Evolutionary conservation across 1,140 invertebrate genomes (phyloP), one percentile per base, ranked within the genome.

Genomic region (Lerema accius): DNA sequence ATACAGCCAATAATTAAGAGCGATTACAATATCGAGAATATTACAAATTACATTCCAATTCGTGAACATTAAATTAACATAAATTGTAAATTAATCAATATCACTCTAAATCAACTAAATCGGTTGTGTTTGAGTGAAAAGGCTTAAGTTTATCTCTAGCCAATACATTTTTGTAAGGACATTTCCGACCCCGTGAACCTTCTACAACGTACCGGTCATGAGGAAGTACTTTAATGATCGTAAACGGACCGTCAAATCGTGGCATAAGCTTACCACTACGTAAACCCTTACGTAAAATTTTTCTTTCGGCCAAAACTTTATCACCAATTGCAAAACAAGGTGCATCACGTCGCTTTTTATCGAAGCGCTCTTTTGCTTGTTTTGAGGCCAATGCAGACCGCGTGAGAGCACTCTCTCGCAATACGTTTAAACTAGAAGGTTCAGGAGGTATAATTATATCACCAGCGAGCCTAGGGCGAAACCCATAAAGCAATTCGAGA

Each of bases 401-500:
- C 7, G 35, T 37, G n/a, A 37, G 35, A n/a, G 35, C 35, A 11
- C 35, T n/a, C n/a, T 37, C 35, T 3, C 35, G 35, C 11, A 37
- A 37, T 37, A 37, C n/a, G n/a, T 37, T 4, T 37, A 37, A 11
- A 37, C 2, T 11, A 37, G 35, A 11, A 37, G 35, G 35, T 37
- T 11, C 35, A 4, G 2, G 10, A 37, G 35, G 35, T 37, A 37
- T n/a, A 37, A 37, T 7, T 11, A 37, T 37, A 37, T 37, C 35
- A 37, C 35, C 35, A 11, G 11, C 35, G 10, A 37, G 35, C 35
- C 35, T 37, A 37, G 35, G 35, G 4, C 35, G 35, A 11, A 37
- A 37, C 35, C 35, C 35, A 11, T 37, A 37, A n/a, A 37, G n/a
- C 35, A 37, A 11, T 37, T 37, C 35, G 35, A 37, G 35, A 37